These are phyloP conservation scores for Hofmannophila pseudospretella DNA, from an alignment of 2,888 invertebrate genomes.

Conservation along the genomic window DNA sequence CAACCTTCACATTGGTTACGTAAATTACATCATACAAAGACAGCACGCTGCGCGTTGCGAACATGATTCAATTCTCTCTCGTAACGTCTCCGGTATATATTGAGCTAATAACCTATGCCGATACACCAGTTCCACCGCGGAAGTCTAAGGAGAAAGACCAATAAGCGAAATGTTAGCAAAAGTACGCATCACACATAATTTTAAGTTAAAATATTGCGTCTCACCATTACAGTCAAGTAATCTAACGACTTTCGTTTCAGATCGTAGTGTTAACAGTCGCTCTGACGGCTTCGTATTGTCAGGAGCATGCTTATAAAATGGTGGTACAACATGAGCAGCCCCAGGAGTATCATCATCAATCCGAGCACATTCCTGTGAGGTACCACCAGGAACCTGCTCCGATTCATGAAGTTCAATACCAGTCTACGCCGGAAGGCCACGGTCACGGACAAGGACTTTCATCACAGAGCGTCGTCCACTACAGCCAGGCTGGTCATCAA, in stretches of 20 bases:
- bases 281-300: constrained; percentile 35
- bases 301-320: constrained; percentile 47
- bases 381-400: constrained; percentile 41
- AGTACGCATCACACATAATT: constrained; percentile 41
- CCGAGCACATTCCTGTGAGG: constrained; percentile 31
- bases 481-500: constrained; percentile 34
- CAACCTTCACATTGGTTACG: constrained; percentile 74
- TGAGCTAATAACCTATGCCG: constrained; percentile 70
- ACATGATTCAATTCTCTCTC: constrained; percentile 72
- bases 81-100: constrained; percentile 76
- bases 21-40: constrained; percentile 68
- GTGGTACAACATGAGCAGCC: constrained; percentile 38
- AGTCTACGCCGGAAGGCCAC: constrained; percentile 5
- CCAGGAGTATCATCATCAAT: constrained; percentile 40
- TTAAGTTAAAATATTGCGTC: not conserved
- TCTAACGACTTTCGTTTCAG: constrained; percentile 31
- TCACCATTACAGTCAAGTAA: not conserved
- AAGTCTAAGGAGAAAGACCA: constrained; percentile 67
- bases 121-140: constrained; percentile 72
- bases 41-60: constrained; percentile 52
- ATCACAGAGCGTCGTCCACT: constrained; percentile 45
- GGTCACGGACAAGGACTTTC: constrained; percentile 14
- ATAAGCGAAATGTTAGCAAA: constrained; percentile 57
- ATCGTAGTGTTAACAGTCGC: constrained; percentile 41
- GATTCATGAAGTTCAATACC: constrained; percentile 36